Evolutionary conservation across 2,113 vertebrate species (phyloP).

Genomic region (Misgurnus anguillicaudatus): DNA sequence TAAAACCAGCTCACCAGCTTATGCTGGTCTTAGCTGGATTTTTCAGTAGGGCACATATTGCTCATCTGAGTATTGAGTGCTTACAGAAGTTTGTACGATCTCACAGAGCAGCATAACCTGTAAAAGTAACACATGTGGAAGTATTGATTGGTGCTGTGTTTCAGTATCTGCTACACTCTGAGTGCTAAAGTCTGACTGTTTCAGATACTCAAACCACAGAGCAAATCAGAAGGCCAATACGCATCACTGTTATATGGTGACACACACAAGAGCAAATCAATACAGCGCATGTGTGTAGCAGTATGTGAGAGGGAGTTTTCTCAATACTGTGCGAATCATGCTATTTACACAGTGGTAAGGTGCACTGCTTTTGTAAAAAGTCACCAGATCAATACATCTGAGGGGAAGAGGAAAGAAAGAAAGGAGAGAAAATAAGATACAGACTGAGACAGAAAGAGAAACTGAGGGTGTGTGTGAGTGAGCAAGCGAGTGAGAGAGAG

Average conservation of each 20-base stretch:
- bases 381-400: constrained; percentile 46
- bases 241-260: constrained; percentile 36
- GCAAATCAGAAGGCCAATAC: constrained; percentile 42
- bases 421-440: not conserved
- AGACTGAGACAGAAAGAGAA: not conserved
- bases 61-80: no score
- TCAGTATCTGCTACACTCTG: not conserved
- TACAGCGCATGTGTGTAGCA: constrained; percentile 2
- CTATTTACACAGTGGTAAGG: constrained; percentile 15
- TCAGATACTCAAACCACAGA: constrained; percentile 38
- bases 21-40: no score
- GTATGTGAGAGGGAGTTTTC: not conserved
- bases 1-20: no score
- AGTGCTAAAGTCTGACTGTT: constrained; percentile 21
- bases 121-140: no score
- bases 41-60: no score
- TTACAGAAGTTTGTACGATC: no score
- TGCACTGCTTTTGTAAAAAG: constrained; percentile 16
- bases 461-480: not conserved
- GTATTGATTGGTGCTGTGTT: no score
- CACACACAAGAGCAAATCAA: constrained; percentile 7
- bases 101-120: no score
- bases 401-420: constrained; percentile 7
- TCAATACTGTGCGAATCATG: constrained; percentile 11
- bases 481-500: not conserved